phyloP scores from a whole-genome alignment of 2,113 vertebrate genomes.

The Aix galericulata region DNA sequence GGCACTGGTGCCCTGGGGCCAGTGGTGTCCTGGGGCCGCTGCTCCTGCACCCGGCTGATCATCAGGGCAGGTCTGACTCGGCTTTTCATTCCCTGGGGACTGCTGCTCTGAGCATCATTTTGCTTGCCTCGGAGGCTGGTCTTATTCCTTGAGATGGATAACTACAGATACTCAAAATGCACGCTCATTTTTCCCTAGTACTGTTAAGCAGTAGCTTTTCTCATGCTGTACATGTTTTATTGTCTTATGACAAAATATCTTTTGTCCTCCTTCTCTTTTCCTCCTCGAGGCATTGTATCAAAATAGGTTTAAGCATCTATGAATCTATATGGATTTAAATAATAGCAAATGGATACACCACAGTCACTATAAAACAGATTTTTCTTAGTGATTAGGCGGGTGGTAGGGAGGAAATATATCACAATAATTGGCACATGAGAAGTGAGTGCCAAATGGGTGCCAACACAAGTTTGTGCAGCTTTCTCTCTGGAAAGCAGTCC shows the following conservation, averaged over 20 bases:
- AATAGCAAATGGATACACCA: background rate
- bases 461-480: background rate
- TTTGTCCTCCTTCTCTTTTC: background rate
- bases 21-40: fast-evolving
- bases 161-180: background rate
- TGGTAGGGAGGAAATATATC: background rate
- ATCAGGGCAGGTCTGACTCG: background rate
- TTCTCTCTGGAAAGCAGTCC: background rate
- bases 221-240: background rate
- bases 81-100: background rate
- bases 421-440: background rate
- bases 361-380: background rate
- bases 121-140: background rate
- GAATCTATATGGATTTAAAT: background rate
- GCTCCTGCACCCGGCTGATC: background rate
- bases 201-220: background rate
- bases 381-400: background rate
- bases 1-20: fast-evolving
- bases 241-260: background rate
- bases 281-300: background rate
- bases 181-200: background rate
- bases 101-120: background rate
- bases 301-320: background rate
- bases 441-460: background rate
- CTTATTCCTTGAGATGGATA: background rate